Conservation (phyloP, 1,140 invertebrate species). For the Notospermus geniculatus region DNA sequence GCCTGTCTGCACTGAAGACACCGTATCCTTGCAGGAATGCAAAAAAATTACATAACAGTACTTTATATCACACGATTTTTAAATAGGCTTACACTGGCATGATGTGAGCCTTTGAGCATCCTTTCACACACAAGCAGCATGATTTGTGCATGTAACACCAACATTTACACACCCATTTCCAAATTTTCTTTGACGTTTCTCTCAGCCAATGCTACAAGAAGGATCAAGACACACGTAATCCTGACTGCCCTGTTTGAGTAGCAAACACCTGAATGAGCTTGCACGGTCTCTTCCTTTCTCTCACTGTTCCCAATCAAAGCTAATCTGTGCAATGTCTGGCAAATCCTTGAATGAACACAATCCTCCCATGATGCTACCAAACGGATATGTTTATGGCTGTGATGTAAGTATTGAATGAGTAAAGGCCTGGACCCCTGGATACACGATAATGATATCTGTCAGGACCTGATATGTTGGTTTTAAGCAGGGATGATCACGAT, state of each 20-base stretch:
- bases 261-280: slow-evolving; percentile 80
- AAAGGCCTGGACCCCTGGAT: no score
- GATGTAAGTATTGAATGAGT: slow-evolving; percentile 63
- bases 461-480: no score
- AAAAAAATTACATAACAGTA: background rate
- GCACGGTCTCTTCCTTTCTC: slow-evolving; percentile 87
- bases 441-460: no score
- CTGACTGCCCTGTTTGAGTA: slow-evolving; percentile 93
- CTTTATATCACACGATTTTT: background rate
- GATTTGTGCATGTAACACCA: no score
- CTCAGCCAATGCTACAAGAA: slow-evolving; percentile 57
- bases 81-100: background rate
- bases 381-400: slow-evolving; percentile 97
- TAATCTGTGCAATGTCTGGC: slow-evolving; percentile 89
- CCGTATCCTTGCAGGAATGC: slow-evolving; percentile 61
- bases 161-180: no score
- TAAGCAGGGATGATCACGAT: no score
- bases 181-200: slow-evolving; percentile 28
- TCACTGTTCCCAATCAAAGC: slow-evolving; percentile 88
- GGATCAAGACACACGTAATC: slow-evolving; percentile 60
- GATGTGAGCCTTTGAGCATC: background rate
- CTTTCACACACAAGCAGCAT: no score
- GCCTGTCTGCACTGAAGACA: slow-evolving; percentile 92
- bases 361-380: slow-evolving; percentile 96
- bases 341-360: slow-evolving; percentile 96